These are phyloP conservation scores for Falco punctatus DNA, from an alignment of 2,113 vertebrate genomes.

Conservation along the genomic window DNA sequence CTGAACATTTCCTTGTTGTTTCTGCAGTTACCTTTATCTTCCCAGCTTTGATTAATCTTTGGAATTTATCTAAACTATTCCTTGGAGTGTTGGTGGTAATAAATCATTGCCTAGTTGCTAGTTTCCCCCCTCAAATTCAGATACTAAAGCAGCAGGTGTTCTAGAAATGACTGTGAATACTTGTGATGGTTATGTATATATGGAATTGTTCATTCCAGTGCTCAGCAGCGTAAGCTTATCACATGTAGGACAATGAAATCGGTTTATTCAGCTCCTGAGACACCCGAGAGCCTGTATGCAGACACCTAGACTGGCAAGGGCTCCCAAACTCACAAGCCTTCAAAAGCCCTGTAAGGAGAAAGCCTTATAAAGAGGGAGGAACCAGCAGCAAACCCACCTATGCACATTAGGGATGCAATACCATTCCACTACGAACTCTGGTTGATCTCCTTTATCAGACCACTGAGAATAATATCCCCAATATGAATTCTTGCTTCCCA, in stretches of 20 bases:
- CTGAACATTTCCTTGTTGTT: background rate
- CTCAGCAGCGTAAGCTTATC: background rate
- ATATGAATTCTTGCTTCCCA: too few species aligned
- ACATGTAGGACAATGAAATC: background rate
- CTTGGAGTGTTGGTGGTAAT: background rate
- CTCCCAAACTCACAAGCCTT: background rate
- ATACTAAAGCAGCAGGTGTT: background rate
- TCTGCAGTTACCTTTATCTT: background rate
- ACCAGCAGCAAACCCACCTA: background rate
- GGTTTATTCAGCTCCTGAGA: background rate
- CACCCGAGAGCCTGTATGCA: background rate
- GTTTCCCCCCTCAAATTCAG: background rate
- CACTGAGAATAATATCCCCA: background rate
- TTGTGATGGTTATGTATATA: fast-evolving
- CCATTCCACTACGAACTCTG: background rate
- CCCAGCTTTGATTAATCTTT: background rate
- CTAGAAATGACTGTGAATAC: background rate
- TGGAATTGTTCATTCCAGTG: background rate
- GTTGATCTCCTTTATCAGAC: background rate
- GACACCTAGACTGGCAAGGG: background rate
- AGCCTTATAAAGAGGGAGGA: background rate
- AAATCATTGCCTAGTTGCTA: background rate
- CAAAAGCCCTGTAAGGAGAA: background rate
- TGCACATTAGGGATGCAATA: background rate
- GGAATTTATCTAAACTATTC: background rate